Percentiles rank a stretch among this genome's conserved stretches.
Conservation (phyloP, 1,140 invertebrate genomes). For the Myzus persicae region DNA sequence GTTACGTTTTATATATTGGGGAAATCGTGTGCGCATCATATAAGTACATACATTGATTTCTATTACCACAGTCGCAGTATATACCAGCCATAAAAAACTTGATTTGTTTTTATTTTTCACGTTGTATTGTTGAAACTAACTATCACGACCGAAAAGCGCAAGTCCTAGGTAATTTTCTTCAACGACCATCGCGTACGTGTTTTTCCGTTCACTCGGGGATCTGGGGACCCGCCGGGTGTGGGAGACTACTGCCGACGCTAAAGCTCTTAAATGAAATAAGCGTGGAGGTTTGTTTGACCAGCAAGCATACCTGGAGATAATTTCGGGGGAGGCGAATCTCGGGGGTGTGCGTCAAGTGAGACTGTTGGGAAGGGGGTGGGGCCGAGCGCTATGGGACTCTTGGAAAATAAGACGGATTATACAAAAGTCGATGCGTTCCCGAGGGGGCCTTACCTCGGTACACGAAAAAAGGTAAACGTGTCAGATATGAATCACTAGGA, state of each 20-base stretch:
- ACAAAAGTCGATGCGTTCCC: conserved; percentile 43
- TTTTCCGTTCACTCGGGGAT: not conserved
- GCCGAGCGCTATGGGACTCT: not conserved
- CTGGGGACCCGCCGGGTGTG: not conserved
- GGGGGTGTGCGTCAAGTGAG: not conserved
- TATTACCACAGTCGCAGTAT: not conserved
- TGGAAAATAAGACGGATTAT: conserved; percentile 48
- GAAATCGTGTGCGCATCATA: not conserved
- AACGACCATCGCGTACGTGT: not conserved
- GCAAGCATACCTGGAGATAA: not conserved
- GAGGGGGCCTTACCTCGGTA: conserved; percentile 11
- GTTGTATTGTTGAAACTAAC: not conserved
- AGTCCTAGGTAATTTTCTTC: not conserved
- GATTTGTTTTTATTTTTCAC: not conserved
- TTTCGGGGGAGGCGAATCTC: not conserved
- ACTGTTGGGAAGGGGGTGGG: not conserved
- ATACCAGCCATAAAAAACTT: not conserved
- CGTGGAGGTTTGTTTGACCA: not conserved
- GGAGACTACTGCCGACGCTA: not conserved
- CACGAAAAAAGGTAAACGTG: conserved; percentile 24
- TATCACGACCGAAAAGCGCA: not conserved
- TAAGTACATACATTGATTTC: not conserved
- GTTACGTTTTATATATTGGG: not conserved
- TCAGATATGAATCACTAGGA: conserved; percentile 28
- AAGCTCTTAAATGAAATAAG: conserved; percentile 32